Percentiles rank a stretch among this genome's conserved stretches.
Conservation (phyloP, 2,888 invertebrate species). For the Celastrina argiolus region DNA sequence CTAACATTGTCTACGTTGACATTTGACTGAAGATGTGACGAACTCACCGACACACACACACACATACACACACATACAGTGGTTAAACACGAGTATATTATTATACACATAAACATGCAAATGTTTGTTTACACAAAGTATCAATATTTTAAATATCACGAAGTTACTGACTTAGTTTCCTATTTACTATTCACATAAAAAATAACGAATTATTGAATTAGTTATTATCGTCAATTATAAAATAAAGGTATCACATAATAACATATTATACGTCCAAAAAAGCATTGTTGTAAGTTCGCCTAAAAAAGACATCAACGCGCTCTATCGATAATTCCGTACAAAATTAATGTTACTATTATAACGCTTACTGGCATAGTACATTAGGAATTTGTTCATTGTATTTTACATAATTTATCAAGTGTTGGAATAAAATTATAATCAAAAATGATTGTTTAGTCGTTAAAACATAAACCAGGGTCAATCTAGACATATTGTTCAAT, state of each 20-base stretch:
- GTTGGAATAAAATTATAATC: not conserved
- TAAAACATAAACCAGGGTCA: not conserved
- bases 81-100: not conserved
- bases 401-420: not conserved
- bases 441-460: not conserved
- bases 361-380: not conserved
- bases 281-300: not conserved
- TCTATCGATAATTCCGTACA: not conserved
- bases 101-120: not conserved
- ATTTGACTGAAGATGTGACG: constrained; percentile 5
- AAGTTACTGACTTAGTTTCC: not conserved
- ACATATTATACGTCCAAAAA: too few species aligned
- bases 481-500: not conserved
- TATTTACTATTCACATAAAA: too few species aligned
- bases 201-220: too few species aligned
- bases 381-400: not conserved
- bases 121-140: not conserved
- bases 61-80: not conserved
- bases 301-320: constrained; percentile 23
- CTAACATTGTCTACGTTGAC: not conserved
- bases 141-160: too few species aligned
- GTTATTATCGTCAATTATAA: too few species aligned
- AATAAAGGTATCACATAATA: too few species aligned
- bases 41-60: not conserved
- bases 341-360: not conserved